Evolutionary conservation across 1,140 invertebrate species (phyloP).

Genomic region (Drosophila bocqueti): DNA sequence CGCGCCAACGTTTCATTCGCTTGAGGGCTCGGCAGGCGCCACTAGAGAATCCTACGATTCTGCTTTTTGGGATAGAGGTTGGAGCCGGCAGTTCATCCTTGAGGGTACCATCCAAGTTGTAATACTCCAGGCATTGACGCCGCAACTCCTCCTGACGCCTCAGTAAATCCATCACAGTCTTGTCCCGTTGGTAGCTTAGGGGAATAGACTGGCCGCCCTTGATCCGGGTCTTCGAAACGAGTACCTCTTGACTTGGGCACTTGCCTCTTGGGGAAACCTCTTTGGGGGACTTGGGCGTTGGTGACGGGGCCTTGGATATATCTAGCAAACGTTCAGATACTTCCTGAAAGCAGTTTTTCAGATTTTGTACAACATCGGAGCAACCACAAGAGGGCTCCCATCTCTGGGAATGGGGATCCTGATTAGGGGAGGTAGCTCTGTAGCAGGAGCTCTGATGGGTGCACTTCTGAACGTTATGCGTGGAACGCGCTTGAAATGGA

Average conservation of each 20-base stretch:
- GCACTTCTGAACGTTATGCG: not conserved
- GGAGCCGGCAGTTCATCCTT: not conserved
- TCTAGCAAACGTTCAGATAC: not conserved
- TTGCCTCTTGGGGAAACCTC: not conserved
- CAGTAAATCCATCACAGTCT: not conserved
- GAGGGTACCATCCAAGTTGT: slow-evolving; percentile 30
- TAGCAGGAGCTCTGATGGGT: not conserved
- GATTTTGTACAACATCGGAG: slow-evolving; percentile 1
- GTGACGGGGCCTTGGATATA: not conserved
- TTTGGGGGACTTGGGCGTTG: not conserved
- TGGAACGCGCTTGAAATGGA: not conserved
- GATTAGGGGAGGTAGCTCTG: too few relatives aligned
- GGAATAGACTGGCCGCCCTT: not conserved
- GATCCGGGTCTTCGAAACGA: not conserved
- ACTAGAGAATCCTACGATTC: slow-evolving; percentile 1
- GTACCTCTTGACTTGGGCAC: not conserved
- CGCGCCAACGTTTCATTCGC: slow-evolving; percentile 28
- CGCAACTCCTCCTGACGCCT: slow-evolving; percentile 7
- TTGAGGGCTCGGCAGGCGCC: slow-evolving; percentile 22
- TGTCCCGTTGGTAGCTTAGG: not conserved
- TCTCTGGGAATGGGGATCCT: not conserved
- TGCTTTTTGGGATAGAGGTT: too few relatives aligned
- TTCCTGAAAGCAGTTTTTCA: slow-evolving; percentile 30
- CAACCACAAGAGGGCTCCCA: not conserved
- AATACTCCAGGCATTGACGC: slow-evolving; percentile 26